These are phyloP conservation scores for Lydus trimaculatus DNA, from an alignment of 2,888 invertebrate genomes.

Conservation along the genomic window DNA sequence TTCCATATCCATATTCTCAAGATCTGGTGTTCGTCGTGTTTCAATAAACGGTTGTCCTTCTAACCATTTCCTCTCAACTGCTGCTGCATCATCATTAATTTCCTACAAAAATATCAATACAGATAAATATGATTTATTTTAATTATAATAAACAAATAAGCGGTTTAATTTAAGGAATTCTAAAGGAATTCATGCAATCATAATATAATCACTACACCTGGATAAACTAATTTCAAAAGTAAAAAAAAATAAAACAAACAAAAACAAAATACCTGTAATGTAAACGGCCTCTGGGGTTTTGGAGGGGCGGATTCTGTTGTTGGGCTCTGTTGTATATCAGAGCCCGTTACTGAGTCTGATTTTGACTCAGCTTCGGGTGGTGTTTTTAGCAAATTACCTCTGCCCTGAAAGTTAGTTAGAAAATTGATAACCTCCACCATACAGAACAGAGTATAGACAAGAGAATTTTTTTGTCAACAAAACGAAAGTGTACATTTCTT, in stretches of 20 bases:
- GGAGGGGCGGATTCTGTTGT: slow-evolving; percentile 55
- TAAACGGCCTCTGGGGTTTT: slow-evolving; percentile 68
- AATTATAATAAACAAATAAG: not conserved
- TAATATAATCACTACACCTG: slow-evolving; percentile 9
- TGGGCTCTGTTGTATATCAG: slow-evolving; percentile 53
- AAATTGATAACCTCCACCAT: slow-evolving; percentile 39
- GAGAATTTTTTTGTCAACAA: not conserved
- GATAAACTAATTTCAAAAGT: slow-evolving; percentile 25
- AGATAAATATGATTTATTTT: slow-evolving; percentile 5
- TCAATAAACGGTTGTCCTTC: slow-evolving; percentile 67
- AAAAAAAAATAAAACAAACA: slow-evolving; percentile 33
- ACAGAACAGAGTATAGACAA: slow-evolving; percentile 1
- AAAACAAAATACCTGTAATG: slow-evolving; percentile 64
- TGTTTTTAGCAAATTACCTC: slow-evolving; percentile 60
- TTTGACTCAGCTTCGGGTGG: slow-evolving; percentile 52
- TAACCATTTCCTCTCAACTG: slow-evolving; percentile 73
- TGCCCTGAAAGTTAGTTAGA: slow-evolving; percentile 61
- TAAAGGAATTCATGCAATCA: not conserved
- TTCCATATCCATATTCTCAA: slow-evolving; percentile 81
- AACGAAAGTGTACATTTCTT: not conserved
- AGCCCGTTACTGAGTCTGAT: slow-evolving; percentile 53
- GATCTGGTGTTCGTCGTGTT: slow-evolving; percentile 75
- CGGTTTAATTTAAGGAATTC: not conserved
- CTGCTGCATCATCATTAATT: slow-evolving; percentile 66
- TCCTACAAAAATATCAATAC: slow-evolving; percentile 59